Conservation (phyloP, 2,113 vertebrate species). For the Pipra filicauda region DNA sequence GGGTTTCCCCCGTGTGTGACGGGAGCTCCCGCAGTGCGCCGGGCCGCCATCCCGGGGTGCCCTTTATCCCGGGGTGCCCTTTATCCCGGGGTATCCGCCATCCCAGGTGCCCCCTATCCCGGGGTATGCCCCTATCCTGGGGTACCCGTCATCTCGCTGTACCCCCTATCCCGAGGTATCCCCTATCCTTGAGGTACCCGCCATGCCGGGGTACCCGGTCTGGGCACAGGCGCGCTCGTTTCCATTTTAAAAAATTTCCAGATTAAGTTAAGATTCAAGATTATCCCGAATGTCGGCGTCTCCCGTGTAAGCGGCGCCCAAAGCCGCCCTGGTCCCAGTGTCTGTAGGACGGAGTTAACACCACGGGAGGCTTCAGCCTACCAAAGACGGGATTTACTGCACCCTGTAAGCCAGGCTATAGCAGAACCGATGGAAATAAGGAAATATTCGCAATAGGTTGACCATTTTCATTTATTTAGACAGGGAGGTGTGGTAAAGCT, state of each 20-base stretch:
- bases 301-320: accelerated
- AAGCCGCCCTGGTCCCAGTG: accelerated
- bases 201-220: not conserved
- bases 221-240: not conserved
- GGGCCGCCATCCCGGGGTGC: not conserved
- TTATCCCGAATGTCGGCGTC: not conserved
- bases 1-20: not conserved
- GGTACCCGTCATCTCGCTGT: too few species aligned
- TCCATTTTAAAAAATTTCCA: not conserved
- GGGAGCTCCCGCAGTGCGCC: not conserved
- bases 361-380: accelerated
- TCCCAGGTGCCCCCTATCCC: not conserved
- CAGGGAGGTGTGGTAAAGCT: not conserved
- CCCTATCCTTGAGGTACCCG: not conserved
- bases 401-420: not conserved
- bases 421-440: not conserved
- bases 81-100: too few species aligned
- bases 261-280: not conserved
- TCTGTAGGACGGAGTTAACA: not conserved
- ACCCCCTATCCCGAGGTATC: not conserved
- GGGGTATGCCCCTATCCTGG: not conserved
- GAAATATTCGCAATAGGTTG: not conserved
- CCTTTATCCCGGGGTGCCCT: not conserved
- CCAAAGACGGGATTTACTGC: not conserved
- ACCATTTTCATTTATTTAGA: not conserved